Evolutionary conservation across 1,140 invertebrate genomes (phyloP).

Genomic region (Sesamia nonagrioides): DNA sequence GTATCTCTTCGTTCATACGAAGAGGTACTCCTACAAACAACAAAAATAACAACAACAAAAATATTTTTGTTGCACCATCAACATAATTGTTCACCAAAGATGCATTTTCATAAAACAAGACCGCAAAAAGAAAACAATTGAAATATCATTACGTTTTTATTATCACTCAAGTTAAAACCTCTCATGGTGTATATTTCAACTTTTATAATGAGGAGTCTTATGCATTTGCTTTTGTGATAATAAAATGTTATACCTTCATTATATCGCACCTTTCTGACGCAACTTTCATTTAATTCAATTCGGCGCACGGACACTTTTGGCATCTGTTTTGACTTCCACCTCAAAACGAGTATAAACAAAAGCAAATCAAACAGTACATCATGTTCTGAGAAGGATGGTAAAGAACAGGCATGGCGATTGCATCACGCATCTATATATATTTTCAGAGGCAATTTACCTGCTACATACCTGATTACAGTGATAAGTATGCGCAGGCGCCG

Average conservation of each 20-base stretch:
- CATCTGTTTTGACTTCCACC: slow-evolving; percentile 15
- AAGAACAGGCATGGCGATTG: slow-evolving; percentile 62
- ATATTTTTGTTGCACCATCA: background rate
- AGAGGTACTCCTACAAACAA: too few species aligned
- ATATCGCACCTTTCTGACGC: background rate
- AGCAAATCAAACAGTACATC: slow-evolving; percentile 30
- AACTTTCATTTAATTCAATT: slow-evolving; percentile 42
- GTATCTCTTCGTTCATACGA: too few species aligned
- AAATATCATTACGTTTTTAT: slow-evolving; percentile 10
- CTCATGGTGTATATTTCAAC: background rate
- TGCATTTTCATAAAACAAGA: background rate
- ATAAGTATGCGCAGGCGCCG: slow-evolving; percentile 67
- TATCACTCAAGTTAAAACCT: background rate
- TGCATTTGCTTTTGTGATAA: background rate
- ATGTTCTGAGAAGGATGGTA: slow-evolving; percentile 56
- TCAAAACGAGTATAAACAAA: slow-evolving; percentile 43
- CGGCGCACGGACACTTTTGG: slow-evolving; percentile 6
- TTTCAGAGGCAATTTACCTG: slow-evolving; percentile 76
- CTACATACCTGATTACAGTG: slow-evolving; percentile 59
- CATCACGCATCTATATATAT: slow-evolving; percentile 65
- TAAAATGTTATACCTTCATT: background rate
- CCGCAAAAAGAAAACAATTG: slow-evolving; percentile 20
- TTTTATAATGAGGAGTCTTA: slow-evolving; percentile 16
- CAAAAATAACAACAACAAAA: too few species aligned
- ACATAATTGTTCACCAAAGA: background rate